Percentiles rank a stretch among this genome's conserved stretches.
Evolutionary conservation across 2,888 invertebrate species (phyloP).

Genomic region (Pollenia labialis): DNA sequence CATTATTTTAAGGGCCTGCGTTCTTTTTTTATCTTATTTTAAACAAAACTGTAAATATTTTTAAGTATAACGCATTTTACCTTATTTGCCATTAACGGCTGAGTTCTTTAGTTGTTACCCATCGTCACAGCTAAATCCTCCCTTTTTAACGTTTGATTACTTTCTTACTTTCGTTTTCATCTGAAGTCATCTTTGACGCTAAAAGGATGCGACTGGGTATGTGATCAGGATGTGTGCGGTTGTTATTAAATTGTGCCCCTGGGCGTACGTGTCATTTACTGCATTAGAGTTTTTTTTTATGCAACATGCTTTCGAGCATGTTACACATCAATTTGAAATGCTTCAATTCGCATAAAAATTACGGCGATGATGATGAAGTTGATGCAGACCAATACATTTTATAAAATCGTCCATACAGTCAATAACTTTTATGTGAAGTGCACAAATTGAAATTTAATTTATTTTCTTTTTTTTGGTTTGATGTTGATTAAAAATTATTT

Average conservation of each 20-base stretch:
- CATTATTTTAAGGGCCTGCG: not conserved
- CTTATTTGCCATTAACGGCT: constrained; percentile 48
- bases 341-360: constrained; percentile 51
- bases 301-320: constrained; percentile 23
- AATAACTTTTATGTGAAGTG: constrained; percentile 49
- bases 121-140: constrained; percentile 31
- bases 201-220: constrained; percentile 42
- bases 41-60: not conserved
- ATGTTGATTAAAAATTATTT: constrained; percentile 21
- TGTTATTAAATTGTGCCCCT: constrained; percentile 79
- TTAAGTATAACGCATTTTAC: constrained; percentile 34
- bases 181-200: constrained; percentile 40
- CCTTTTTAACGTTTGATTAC: constrained; percentile 34
- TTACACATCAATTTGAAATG: constrained; percentile 64
- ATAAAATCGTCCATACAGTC: not conserved
- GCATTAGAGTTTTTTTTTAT: constrained; percentile 79
- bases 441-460: constrained; percentile 51
- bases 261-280: constrained; percentile 82
- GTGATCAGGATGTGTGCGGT: constrained; percentile 64
- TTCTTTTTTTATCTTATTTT: not conserved
- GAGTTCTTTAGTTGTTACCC: constrained; percentile 41
- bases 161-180: constrained; percentile 60
- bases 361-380: constrained; percentile 18
- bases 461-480: not conserved
- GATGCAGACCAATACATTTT: constrained; percentile 47